These are phyloP conservation scores for Rallus limicola DNA, from an alignment of 2,113 vertebrate genomes.

Conservation along the genomic window DNA sequence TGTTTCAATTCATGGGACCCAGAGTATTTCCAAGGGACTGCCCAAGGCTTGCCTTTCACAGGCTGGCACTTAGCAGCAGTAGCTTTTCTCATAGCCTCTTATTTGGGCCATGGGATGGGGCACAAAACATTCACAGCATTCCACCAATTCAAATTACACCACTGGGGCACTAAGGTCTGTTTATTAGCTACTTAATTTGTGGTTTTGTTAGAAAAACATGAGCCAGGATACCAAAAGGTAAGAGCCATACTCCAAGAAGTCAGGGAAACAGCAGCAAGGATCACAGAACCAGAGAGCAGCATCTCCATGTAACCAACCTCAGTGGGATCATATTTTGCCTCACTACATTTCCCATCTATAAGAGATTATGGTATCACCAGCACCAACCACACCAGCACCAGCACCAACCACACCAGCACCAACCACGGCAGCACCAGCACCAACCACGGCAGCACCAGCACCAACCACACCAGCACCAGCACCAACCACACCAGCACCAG, in stretches of 20 bases:
- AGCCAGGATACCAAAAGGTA: neutral
- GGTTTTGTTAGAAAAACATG: neutral
- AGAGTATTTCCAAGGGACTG: neutral
- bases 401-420: neutral
- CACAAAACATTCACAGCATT: neutral
- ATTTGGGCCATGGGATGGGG: neutral
- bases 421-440: too few species aligned
- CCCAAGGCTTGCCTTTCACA: neutral
- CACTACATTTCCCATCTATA: rapidly evolving
- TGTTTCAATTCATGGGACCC: neutral
- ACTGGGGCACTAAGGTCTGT: neutral
- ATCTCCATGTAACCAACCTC: neutral
- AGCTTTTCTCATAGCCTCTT: neutral
- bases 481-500: too few species aligned
- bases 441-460: too few species aligned
- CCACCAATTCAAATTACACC: neutral
- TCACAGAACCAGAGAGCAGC: neutral
- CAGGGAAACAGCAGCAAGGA: neutral
- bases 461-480: too few species aligned
- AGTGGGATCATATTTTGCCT: neutral
- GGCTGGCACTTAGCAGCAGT: neutral
- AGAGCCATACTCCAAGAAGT: neutral
- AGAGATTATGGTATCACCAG: neutral
- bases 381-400: neutral
- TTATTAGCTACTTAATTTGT: neutral